Base-by-base conservation (phyloP, 2,888 invertebrate species). In the Sarcophaga rosellei region DNA sequence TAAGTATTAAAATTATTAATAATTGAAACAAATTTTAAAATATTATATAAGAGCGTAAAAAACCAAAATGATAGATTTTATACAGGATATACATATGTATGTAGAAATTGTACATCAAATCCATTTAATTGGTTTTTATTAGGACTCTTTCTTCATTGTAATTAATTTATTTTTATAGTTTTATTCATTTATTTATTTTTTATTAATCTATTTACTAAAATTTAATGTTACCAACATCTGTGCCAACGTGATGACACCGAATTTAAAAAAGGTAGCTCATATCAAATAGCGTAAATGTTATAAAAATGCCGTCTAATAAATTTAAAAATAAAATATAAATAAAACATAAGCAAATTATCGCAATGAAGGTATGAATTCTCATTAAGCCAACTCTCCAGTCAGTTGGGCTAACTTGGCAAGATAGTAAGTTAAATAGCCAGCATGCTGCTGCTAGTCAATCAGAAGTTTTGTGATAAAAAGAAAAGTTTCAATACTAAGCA, bases 241-340 rank as follows among this genome's bases (percentile, higher is more conserved):
- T 15, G 15, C 53, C 15, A 53, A 1, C 17, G 0, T 17, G 17
- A 53, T 53, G 10, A 15, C 5, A 53, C 53, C 15, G 15, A 53
- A 53, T 15, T 53, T 53, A 53, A 12, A 53, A 53, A 53, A 53
- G 8, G 17, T 15, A 53, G 53, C 53, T 53, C 53, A 53, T 53
- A 53, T 53, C 53, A 15, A 53, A 53, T 53, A 53, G 53, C 53
- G 53, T 53, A 53, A 53, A 53, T 53, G 17, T 53, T 53, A 53
- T 12, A 53, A 53, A 53, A 53, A 69, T 45, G 11, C 44, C 62
- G 47, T 20, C 25, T 70, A 45, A 70, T 70, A 78, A 69, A 70
- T 78, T 15, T 53, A 25, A 70, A 25, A 70, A 78, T 25, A 53
- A 63, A 78, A 62, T 62, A 78, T 63, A 62, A 78, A 78, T 69